Base-by-base conservation (phyloP, 2,888 invertebrate species). In the Gastrophysa polygoni region DNA sequence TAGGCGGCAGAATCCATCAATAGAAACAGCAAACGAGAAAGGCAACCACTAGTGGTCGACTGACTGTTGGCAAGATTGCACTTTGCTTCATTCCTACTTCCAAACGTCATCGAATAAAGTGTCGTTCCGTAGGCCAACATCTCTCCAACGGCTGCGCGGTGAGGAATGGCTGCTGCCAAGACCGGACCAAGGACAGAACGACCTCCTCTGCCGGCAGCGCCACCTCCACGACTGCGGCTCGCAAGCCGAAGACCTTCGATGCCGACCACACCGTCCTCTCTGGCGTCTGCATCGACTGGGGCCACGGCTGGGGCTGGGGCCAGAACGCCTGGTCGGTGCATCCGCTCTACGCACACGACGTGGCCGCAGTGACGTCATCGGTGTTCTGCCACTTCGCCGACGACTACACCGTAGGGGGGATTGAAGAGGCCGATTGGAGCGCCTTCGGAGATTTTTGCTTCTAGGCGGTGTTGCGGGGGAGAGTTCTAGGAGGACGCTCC, bases 221-320 rank as follows among this genome's bases (percentile, higher is more conserved):
- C 24, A 14, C 18, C 48, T n/a, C n/a, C 14, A 73, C 76, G 2
- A 74, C 75, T 16, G 29, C 52, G 57, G 58, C 49, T 18, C 21
- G 49, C 28, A 52, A 32, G 14, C 21, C 48, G 1, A 63, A 32
- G 34, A 44, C 63, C 46, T 74, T 62, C 68, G 77, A 78, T 18
- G 75, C 74, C 52, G 81, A 81, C 57, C 79, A 81, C 68, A 80
- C 81, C 1, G 77, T 79, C 10, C 66, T 81, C 28, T 73, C 80
- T 28, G 81, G 81, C 10, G 78, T 80, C 11, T 77, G 75, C 46
- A 76, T 81, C 61, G 80, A 79, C 66, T 91, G 90, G 90, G 90
- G 90, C 3, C 90, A 90, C 72, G 90, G 90, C 49, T 90, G 89
- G 89, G 90, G 90, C 1, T 90, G 89, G 89, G 88, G 89, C 58